Evolutionary conservation across 2,113 vertebrate genomes (phyloP), one percentile per base, ranked within the genome.

Genomic region (Neoarius graeffei): DNA sequence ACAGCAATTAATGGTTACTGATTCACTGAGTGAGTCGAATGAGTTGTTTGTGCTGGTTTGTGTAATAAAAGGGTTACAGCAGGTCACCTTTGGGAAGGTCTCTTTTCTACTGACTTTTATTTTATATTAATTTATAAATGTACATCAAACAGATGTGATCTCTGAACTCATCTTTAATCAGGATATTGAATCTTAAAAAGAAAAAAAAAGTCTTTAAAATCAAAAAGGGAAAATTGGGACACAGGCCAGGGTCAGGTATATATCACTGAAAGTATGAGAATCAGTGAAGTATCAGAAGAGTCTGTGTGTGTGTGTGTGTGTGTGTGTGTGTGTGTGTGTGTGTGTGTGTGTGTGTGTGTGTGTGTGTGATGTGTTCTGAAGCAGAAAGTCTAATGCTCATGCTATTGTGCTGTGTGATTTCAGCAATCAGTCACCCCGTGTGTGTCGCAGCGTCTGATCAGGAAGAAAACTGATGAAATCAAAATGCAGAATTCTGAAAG

Each of bases 401-500:
- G 66, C 10, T 30, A 27, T 67, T 67, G 66, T 67, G 66, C 25
- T 35, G 27, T 71, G 67, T 35, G 67, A 71, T 71, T 71, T 30
- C 67, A 71, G 30, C 67, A 71, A 71, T 71, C 67, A 71, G 67
- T 71, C 67, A 7, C 27, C 67, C 30, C 19, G 67, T 71, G 64
- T 69, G 67, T 30, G 27, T 69, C 67, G 2, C 13, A 69, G 27
- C 67, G 14, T 71, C 67, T 71, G 67, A 71, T 71, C 67, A 35
- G 67, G 30, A 71, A 71, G 67, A 71, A 71, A 71, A 71, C 1
- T 71, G 30, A 71, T 71, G 67, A 71, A 71, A 71, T 71, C 67
- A 71, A 19, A 35, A 35, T 71, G 15, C 30, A 71, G 30, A 71
- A 71, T 19, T 71, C 27, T 17, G 5, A 71, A 35, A 15, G 30